Evolutionary conservation across 2,888 invertebrate genomes (phyloP), one percentile per base, ranked within the genome.

Genomic region (Balanococcus diminutus): DNA sequence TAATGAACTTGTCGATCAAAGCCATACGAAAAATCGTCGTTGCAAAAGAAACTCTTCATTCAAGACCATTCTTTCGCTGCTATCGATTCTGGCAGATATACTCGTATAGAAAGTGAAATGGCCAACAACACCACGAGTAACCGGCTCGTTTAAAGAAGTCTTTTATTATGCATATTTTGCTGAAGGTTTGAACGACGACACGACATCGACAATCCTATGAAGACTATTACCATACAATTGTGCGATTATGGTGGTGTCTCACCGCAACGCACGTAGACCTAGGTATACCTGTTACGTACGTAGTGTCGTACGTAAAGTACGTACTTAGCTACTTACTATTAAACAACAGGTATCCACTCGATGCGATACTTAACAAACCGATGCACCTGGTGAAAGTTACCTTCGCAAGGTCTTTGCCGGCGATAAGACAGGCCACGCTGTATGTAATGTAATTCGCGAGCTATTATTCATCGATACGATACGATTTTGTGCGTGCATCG

Each of bases 321-420:
- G 11, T 42, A 42, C 42, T 36, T 4, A 42, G 11, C 36, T 36
- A 36, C 36, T 3, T 36, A 11, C 19, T 51, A 51, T 51, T 51
- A 42, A 42, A 42, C 61, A 28, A 25, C 25, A 25, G 9, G 5
- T 9, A 2, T 2, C 2, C 28, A 75, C 32, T n/a, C 75, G 75
- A n/a, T 1, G n/a, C 32, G 22, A 75, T 25, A n/a, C 9, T 72
- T 72, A 72, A 72, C 72, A 72, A 72, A 72, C 72, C 75, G 32
- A 75, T 75, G 75, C 32, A 75, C 32, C 32, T 31, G n/a, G 75
- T 75, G 75, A 75, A 75, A 75, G 75, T 75, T 75, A 75, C 75
- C 75, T 75, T 75, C 75, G 32, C 75, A 75, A 75, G 75, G 75
- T 75, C 75, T 75, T 75, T 25, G 19, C 25, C 67, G n/a, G n/a